Evolutionary conservation across 2,797 vertebrate genomes (phyloP).

Genomic region (Poeciliopsis infans): DNA sequence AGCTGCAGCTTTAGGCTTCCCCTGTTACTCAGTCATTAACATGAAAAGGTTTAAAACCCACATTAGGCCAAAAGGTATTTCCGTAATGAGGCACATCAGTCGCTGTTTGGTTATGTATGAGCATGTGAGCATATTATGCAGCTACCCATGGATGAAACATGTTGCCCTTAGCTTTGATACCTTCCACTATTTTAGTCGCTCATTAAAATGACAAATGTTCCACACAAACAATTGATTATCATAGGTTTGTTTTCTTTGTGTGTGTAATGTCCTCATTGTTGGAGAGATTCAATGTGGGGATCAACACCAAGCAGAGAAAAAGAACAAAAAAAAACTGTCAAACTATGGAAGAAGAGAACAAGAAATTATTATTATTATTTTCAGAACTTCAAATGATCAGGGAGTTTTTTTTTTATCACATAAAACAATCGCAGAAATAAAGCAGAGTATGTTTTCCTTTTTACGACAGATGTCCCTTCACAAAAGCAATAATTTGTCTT

Average conservation of each 20-base stretch:
- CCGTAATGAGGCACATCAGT: conserved; percentile 48
- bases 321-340: conserved; percentile 25
- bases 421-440: background rate
- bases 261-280: conserved; percentile 27
- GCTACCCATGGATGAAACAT: background rate
- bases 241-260: conserved; percentile 26
- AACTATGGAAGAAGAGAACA: background rate
- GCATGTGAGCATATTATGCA: background rate
- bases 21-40: conserved; percentile 44
- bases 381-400: background rate
- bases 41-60: conserved; percentile 32
- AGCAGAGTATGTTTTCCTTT: background rate
- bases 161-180: conserved; percentile 32
- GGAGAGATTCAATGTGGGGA: conserved; percentile 24
- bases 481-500: background rate
- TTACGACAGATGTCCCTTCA: background rate
- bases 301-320: conserved; percentile 32
- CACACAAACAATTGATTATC: conserved; percentile 47
- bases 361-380: conserved; percentile 10
- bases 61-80: conserved; percentile 46
- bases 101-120: conserved; percentile 18
- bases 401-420: background rate
- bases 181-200: conserved; percentile 33
- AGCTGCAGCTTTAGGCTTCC: conserved; percentile 14
- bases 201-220: conserved; percentile 68